Evolutionary conservation across 2,888 invertebrate species (phyloP).

Genomic region (Cordilura impudica): DNA sequence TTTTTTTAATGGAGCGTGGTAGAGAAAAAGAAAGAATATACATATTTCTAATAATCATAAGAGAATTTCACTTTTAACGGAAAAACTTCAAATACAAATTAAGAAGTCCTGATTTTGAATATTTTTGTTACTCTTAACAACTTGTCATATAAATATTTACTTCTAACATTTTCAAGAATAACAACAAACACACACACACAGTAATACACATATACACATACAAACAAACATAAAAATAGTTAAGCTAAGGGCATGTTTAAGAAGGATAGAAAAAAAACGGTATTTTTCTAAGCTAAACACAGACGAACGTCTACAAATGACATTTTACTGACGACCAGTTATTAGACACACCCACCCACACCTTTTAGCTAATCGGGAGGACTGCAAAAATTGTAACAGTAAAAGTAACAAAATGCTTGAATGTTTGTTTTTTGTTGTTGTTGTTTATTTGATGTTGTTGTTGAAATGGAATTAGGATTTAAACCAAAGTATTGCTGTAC

Average conservation of each 20-base stretch:
- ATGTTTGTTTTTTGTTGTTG: too few species aligned
- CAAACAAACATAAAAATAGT: not conserved
- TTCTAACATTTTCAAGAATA: not conserved
- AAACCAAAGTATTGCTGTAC: not conserved
- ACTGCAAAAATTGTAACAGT: constrained; percentile 34
- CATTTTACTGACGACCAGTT: constrained; percentile 34
- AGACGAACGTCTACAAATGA: not conserved
- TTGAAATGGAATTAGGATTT: constrained; percentile 18
- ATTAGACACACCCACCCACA: constrained; percentile 61
- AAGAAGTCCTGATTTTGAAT: not conserved
- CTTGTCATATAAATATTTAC: not conserved
- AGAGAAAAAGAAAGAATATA: too few species aligned
- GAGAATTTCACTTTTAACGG: too few species aligned
- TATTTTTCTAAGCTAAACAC: not conserved
- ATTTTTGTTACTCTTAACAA: too few species aligned
- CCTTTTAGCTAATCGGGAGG: constrained; percentile 37
- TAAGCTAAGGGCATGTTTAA: constrained; percentile 22
- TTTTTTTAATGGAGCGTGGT: too few species aligned
- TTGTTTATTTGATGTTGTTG: not conserved
- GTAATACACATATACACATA: too few species aligned
- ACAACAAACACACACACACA: not conserved
- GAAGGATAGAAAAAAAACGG: constrained; percentile 1
- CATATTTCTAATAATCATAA: too few species aligned
- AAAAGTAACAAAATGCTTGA: constrained; percentile 45
- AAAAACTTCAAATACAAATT: not conserved